These are phyloP conservation scores for Orthosia cruda DNA, from an alignment of 2,888 invertebrate genomes.

Conservation along the genomic window DNA sequence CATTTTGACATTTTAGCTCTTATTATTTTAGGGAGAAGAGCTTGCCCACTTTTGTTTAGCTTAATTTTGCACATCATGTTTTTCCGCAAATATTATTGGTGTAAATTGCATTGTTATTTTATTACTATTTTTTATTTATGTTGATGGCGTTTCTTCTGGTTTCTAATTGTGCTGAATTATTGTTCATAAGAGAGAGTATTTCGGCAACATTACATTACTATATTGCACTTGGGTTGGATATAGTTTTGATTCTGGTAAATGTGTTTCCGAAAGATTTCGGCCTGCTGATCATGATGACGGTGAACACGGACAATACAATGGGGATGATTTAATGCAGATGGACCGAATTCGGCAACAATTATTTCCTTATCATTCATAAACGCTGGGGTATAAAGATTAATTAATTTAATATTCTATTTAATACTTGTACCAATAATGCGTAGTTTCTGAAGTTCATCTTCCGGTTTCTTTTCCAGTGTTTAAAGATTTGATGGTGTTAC, in stretches of 20 bases:
- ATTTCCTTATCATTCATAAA: not conserved
- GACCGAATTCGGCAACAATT: not conserved
- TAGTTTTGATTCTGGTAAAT: not conserved
- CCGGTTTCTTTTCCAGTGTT: too few species aligned
- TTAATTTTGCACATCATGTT: not conserved
- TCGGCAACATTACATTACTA: not conserved
- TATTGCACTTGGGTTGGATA: not conserved
- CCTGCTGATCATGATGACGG: not conserved
- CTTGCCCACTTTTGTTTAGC: not conserved
- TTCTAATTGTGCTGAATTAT: not conserved
- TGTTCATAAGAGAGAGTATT: not conserved
- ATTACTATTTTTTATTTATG: not conserved
- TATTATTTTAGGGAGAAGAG: not conserved
- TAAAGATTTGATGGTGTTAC: too few species aligned
- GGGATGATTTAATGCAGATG: not conserved
- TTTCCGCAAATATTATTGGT: not conserved
- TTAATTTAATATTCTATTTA: too few species aligned
- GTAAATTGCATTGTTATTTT: not conserved
- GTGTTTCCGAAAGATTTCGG: not conserved
- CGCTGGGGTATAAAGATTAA: too few species aligned
- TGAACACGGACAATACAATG: not conserved
- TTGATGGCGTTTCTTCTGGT: not conserved
- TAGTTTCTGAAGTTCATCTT: too few species aligned
- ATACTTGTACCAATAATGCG: too few species aligned
- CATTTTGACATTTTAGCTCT: not conserved